Percentiles rank a stretch among this genome's conserved stretches.
phyloP scores from a whole-genome alignment of 1,140 invertebrate genomes.

The Gyrodactylus salaris region DNA sequence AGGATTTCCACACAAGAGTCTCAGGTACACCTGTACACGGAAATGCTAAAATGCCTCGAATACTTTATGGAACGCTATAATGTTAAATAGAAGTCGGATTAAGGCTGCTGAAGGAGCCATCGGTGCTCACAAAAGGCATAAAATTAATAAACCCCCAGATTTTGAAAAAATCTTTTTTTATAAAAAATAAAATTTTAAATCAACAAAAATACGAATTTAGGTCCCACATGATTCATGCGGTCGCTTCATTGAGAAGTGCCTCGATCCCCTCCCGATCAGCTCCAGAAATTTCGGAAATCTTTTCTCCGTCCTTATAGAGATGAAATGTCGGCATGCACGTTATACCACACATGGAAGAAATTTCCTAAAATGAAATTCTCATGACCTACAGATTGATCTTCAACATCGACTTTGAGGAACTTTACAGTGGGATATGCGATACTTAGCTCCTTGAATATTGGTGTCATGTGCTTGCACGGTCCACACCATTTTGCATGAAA shows the following conservation, averaged over 20 bases:
- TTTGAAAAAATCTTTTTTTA: too few species aligned
- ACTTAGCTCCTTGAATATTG: conserved; percentile 27
- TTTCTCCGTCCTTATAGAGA: conserved; percentile 39
- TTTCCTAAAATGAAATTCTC: conserved; percentile 20
- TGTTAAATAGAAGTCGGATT: too few species aligned
- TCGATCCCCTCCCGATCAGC: conserved; percentile 38
- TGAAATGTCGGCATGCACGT: conserved; percentile 66
- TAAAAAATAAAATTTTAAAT: too few species aligned
- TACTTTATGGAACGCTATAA: too few species aligned
- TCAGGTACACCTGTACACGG: too few species aligned
- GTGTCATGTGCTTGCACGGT: conserved; percentile 62
- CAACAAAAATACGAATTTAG: too few species aligned
- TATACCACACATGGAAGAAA: conserved; percentile 41
- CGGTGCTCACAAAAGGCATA: too few species aligned
- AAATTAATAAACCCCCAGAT: too few species aligned
- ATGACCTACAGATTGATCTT: conserved; percentile 32
- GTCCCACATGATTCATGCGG: too few species aligned
- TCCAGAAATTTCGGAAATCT: conserved; percentile 37
- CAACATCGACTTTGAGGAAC: conserved; percentile 41
- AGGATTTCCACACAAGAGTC: too few species aligned
- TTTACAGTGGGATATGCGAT: conserved; percentile 24
- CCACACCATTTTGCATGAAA: conserved; percentile 33
- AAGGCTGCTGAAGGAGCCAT: too few species aligned
- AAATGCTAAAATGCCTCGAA: too few species aligned
- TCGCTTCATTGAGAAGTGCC: conserved; percentile 25